A percentile compares a stretch with the other conserved stretches of the same genome.
Evolutionary conservation across 2,113 vertebrate species (phyloP).

Genomic region (Cheirogaleus medius): DNA sequence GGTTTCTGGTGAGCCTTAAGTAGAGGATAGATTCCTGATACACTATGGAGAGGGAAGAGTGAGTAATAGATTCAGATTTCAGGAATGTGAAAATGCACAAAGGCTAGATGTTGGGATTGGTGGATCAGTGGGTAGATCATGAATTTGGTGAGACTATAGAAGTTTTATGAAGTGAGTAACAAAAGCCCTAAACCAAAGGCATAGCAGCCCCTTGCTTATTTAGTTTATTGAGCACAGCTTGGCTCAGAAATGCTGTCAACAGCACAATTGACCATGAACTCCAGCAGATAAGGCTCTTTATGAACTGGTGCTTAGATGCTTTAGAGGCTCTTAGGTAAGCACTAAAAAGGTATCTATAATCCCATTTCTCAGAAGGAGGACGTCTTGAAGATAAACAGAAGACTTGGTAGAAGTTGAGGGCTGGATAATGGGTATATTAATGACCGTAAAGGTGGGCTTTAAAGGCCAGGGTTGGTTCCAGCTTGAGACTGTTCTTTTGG

Average conservation of each 20-base stretch:
- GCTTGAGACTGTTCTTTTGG: not conserved
- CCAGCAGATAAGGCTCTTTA: not conserved
- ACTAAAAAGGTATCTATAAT: not conserved
- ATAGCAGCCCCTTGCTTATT: not conserved
- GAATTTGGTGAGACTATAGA: not conserved
- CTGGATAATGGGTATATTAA: not conserved
- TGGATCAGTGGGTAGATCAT: not conserved
- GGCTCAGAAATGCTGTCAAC: not conserved
- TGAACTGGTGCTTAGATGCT: not conserved
- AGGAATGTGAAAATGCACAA: not conserved
- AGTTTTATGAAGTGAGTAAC: not conserved
- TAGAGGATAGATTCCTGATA: not conserved
- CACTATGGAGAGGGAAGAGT: not conserved
- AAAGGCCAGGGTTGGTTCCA: not conserved
- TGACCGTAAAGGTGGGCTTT: not conserved
- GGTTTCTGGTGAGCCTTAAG: not conserved
- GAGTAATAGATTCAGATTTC: not conserved
- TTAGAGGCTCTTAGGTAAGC: not conserved
- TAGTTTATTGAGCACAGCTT: not conserved
- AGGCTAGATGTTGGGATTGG: not conserved
- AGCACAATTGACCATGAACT: not conserved
- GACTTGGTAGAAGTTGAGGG: not conserved
- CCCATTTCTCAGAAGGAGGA: not conserved
- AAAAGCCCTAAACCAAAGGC: not conserved
- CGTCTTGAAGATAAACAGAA: not conserved